Conservation (phyloP, 2,797 vertebrate species). For the Lutjanus argentimaculatus region DNA sequence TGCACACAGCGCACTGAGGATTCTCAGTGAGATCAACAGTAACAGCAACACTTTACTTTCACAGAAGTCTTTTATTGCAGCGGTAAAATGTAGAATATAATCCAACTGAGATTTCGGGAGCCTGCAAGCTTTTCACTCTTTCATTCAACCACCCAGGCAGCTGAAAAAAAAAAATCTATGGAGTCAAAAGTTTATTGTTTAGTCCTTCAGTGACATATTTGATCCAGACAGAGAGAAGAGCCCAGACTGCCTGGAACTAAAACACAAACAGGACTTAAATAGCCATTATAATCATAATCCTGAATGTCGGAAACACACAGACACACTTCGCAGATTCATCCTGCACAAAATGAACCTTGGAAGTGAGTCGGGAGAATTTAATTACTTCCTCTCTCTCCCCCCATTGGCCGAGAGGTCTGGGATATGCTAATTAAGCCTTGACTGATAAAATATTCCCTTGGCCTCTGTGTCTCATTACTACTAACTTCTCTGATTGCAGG, state of each 20-base stretch:
- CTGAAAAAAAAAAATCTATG: neutral
- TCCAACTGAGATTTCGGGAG: neutral
- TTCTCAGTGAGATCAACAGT: neutral
- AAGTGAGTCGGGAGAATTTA: constrained; percentile 70
- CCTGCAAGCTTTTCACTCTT: neutral
- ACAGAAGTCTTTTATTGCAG: neutral
- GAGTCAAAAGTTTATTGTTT: neutral
- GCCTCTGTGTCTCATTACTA: constrained; percentile 74
- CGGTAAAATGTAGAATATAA: neutral
- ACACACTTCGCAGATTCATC: constrained; percentile 43
- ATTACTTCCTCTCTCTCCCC: constrained; percentile 72
- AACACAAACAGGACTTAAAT: constrained; percentile 35
- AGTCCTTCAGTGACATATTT: constrained; percentile 18
- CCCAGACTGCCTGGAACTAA: constrained; percentile 33
- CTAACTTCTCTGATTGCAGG: constrained; percentile 74
- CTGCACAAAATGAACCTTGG: constrained; percentile 57
- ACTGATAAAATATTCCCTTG: constrained; percentile 79
- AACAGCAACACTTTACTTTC: neutral
- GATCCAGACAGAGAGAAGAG: constrained; percentile 12
- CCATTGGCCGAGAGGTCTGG: constrained; percentile 74
- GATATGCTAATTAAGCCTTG: constrained; percentile 80
- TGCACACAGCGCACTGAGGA: neutral
- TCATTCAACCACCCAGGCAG: neutral
- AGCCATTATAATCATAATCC: constrained; percentile 40
- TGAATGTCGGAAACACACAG: constrained; percentile 21